phyloP scores from a whole-genome alignment of 1,140 invertebrate species.

The Eurosta solidaginis region DNA sequence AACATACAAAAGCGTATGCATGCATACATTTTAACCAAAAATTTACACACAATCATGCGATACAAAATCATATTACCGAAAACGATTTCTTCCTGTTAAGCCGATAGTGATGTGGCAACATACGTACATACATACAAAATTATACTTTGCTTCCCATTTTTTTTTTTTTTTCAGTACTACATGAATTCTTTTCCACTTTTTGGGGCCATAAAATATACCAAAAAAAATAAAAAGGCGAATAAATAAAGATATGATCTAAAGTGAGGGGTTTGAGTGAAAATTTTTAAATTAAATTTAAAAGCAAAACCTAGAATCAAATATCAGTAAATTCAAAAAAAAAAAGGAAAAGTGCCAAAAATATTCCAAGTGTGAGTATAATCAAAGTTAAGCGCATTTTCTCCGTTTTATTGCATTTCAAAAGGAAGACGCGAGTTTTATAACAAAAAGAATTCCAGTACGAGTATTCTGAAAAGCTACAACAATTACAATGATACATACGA shows the following conservation, averaged over 20 bases:
- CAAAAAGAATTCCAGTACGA: neutral
- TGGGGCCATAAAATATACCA: too few species aligned
- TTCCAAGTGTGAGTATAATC: neutral
- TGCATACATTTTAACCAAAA: neutral
- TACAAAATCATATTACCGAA: neutral
- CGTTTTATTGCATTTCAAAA: neutral
- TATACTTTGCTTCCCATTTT: too few species aligned
- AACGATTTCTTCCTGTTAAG: slow-evolving; percentile 5
- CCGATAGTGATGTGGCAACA: neutral
- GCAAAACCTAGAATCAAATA: slow-evolving; percentile 11
- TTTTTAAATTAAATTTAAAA: neutral
- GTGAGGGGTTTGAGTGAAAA: neutral
- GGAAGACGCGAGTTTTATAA: neutral
- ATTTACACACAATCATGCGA: neutral
- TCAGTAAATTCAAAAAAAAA: neutral
- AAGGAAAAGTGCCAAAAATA: neutral
- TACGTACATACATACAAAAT: too few species aligned
- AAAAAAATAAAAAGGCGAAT: too few species aligned
- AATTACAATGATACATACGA: neutral
- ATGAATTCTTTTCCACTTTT: too few species aligned
- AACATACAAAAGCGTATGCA: neutral
- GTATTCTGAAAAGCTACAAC: neutral
- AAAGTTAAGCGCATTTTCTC: too few species aligned
- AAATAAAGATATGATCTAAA: too few species aligned
- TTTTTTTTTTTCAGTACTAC: too few species aligned